Evolutionary conservation across 2,797 vertebrate genomes (phyloP).

Genomic region (Pseudochirops corinnae): DNA sequence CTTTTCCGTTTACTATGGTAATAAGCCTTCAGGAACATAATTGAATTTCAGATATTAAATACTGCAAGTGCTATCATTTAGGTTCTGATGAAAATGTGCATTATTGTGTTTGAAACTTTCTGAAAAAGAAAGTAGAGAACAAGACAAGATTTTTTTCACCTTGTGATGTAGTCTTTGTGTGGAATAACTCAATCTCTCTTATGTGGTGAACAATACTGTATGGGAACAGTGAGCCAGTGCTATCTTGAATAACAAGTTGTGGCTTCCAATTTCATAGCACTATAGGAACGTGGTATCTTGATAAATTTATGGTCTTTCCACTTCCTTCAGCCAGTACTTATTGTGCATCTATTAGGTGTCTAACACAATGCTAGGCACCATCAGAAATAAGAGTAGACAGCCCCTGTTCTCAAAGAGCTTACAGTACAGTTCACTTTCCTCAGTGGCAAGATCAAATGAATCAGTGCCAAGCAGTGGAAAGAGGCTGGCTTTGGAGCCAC

Average conservation of each 20-base stretch:
- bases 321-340: neutral
- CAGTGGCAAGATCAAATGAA: neutral
- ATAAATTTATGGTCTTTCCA: constrained; percentile 37
- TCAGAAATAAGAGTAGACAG: neutral
- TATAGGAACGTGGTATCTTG: constrained; percentile 38
- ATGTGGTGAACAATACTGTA: constrained; percentile 50
- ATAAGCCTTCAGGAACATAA: constrained; percentile 78
- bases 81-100: constrained; percentile 75
- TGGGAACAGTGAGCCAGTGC: constrained; percentile 51
- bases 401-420: neutral
- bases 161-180: constrained; percentile 67
- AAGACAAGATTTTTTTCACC: constrained; percentile 59
- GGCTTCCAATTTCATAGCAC: constrained; percentile 62
- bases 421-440: neutral
- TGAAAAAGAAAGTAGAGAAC: constrained; percentile 33
- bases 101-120: constrained; percentile 73
- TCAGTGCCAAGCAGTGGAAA: neutral
- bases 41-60: constrained; percentile 82
- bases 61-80: constrained; percentile 76
- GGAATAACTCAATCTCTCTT: constrained; percentile 76
- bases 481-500: neutral
- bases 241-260: constrained; percentile 53
- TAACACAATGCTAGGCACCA: neutral
- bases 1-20: constrained; percentile 75
- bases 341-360: neutral